Base-by-base conservation (phyloP, 2,113 vertebrate genomes). In the Rallus limicola region DNA sequence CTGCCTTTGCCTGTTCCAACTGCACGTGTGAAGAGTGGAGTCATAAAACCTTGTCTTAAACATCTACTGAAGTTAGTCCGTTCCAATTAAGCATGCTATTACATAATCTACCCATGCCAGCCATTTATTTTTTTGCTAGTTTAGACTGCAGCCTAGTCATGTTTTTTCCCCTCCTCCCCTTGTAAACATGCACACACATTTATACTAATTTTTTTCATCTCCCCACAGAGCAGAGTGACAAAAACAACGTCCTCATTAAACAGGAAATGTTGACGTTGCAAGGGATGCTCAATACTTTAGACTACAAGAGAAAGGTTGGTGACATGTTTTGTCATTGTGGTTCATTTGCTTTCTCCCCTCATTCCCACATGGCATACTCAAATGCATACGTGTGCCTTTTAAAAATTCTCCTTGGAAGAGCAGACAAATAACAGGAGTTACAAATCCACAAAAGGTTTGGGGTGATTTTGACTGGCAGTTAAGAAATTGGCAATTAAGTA, bases 221-320 rank as follows among this genome's bases (percentile, higher is more conserved):
- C 67, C 42, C 53, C 85, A 64, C 93, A 99, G 99, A 99, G 90
- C 98, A 98, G 40, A 96, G 96, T 11, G 99, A 99, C 83, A 98
- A 99, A 96, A 99, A 99, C 95, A 98, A 97, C 7, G 69, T 97
- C 19, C 89, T 97, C 38, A 98, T 99, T 98, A 99, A 99, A 96
- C 98, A 99, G 95, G 99, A 99, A 98, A 98, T 99, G 92, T 97
- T 98, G 69, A 97, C 97, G 11, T 98, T 99, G 70, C 99, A 99
- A 97, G 99, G 99, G 34, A 99, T 99, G 98, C 99, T 99, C n/a
- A 99, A 99, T 84, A 98, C 98, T 36, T 98, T 99, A 28, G 99
- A 99, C 97, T 99, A 98, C 92, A 99, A 99, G 97, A 98, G 99
- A 96, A 99, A 99, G 98, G 99, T 98, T 93, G 64, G 98, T 94